These are phyloP conservation scores for Acanthochromis polyacanthus DNA, from an alignment of 2,113 vertebrate species.

Conservation along the genomic window DNA sequence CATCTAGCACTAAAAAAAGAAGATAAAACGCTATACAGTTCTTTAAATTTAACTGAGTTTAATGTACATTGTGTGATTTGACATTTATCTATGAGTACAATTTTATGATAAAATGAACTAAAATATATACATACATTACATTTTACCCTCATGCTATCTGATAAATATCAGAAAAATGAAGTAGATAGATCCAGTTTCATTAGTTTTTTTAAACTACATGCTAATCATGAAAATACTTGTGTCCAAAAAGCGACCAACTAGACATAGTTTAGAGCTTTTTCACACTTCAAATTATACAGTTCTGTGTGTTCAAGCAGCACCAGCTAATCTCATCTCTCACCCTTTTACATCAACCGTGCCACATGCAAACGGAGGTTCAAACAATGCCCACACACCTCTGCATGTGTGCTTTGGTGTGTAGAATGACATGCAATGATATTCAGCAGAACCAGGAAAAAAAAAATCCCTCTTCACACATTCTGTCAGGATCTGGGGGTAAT, in stretches of 20 bases:
- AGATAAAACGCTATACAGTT: too few relatives aligned
- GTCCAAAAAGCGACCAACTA: too few relatives aligned
- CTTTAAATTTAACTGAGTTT: background rate
- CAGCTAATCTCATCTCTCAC: slow-evolving; percentile 7
- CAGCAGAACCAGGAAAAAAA: slow-evolving; percentile 64
- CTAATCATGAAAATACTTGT: background rate
- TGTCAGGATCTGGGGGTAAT: slow-evolving; percentile 62
- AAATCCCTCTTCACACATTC: slow-evolving; percentile 59
- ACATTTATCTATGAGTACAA: background rate
- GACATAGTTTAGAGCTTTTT: too few relatives aligned
- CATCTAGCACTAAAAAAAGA: background rate
- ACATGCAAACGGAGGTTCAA: slow-evolving; percentile 39
- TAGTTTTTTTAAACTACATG: background rate
- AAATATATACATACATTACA: background rate
- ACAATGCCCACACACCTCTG: slow-evolving; percentile 63
- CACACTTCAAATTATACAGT: too few relatives aligned
- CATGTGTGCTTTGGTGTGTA: slow-evolving; percentile 71
- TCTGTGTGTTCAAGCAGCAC: background rate
- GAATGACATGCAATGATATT: slow-evolving; percentile 68
- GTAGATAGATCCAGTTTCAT: background rate
- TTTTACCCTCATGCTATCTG: slow-evolving; percentile 4
- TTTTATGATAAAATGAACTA: background rate
- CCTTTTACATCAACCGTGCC: slow-evolving; percentile 32
- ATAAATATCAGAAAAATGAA: background rate
- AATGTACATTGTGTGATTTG: background rate